Percentiles rank a stretch among this genome's conserved stretches.
Evolutionary conservation across 2,797 vertebrate species (phyloP).

Genomic region (Coranthus polyacanthus): DNA sequence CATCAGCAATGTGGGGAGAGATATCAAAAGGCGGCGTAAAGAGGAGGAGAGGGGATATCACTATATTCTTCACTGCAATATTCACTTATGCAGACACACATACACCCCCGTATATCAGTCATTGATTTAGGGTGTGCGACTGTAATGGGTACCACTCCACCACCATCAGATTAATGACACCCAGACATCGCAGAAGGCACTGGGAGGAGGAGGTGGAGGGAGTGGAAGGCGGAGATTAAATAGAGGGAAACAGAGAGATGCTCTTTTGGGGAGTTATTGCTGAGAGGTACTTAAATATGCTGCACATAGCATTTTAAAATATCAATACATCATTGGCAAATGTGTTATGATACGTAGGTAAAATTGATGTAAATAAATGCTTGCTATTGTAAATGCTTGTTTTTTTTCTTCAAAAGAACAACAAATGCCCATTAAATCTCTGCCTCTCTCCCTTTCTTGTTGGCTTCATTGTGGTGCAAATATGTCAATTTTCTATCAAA

Average conservation of each 20-base stretch:
- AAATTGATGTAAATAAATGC: constrained; percentile 44
- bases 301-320: constrained; percentile 68
- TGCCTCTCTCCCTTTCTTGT: constrained; percentile 4
- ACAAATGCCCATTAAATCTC: constrained; percentile 4
- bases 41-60: constrained; percentile 49
- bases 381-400: constrained; percentile 12
- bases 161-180: constrained; percentile 77
- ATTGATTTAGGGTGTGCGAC: constrained; percentile 74
- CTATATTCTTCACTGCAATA: constrained; percentile 48
- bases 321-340: constrained; percentile 64
- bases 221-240: constrained; percentile 51
- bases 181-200: constrained; percentile 59
- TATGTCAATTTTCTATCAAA: constrained; percentile 1
- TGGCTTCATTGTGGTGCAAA: not conserved
- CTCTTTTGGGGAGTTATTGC: constrained; percentile 66
- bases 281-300: constrained; percentile 68
- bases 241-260: constrained; percentile 62
- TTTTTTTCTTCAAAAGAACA: constrained; percentile 33
- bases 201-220: constrained; percentile 25
- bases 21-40: constrained; percentile 59
- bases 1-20: constrained; percentile 66
- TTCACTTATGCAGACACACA: constrained; percentile 40
- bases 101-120: constrained; percentile 51
- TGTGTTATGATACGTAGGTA: constrained; percentile 49
- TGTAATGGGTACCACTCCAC: constrained; percentile 79